Evolutionary conservation across 37 sponge, comb jelly and placozoan species (phyloP), one percentile per base, ranked within the genome.

Genomic region (Haliclona indistincta): DNA sequence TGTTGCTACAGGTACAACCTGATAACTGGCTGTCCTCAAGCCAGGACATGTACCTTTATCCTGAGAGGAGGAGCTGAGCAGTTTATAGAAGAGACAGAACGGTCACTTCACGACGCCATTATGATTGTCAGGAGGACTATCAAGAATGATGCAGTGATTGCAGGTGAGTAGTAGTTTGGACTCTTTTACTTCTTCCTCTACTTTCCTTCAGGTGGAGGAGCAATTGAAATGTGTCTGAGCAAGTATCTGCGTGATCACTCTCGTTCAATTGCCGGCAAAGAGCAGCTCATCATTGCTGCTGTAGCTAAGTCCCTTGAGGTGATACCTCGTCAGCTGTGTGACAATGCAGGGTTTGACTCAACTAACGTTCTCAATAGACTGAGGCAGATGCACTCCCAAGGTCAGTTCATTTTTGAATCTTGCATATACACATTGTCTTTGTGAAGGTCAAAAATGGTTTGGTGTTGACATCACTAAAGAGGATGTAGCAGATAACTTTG

Each of bases 71-170:
- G 99, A 13, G 99, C 99, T 5, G 96, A 99, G 51, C 99, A 99
- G 94, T 95, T 99, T 60, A 99, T 99, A 41, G 99, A 99, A 63
- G 99, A 99, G 81, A 95, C 96, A 22, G 99, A 99, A 83, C 67
- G 99, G 39, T 99, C 99, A 10, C 92, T 99, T 6, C 99, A 99
- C 53, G 99, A 99, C 60, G 99, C 99, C 76, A 99, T 99, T 85
- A 96, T 99, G 99, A 99, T 99, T 44, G 99, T 96, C n/a, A 71
- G 96, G 52, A 80, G 96, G 55, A 93, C 99, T 28, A 81, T 95
- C 43, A 95, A 96, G 89, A 93, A 99, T 69, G 99, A 99, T 68
- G 82, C 97, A 25, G 77, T 99, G 2, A 97, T 99, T 5, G 99
- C 99, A 40, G 94, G 94, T 88, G 44, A 0, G 78, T 19, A 11